A percentile compares a stretch with the other conserved stretches of the same genome.
Evolutionary conservation across 1,140 invertebrate species (phyloP).

Genomic region (Listronotus bonariensis): DNA sequence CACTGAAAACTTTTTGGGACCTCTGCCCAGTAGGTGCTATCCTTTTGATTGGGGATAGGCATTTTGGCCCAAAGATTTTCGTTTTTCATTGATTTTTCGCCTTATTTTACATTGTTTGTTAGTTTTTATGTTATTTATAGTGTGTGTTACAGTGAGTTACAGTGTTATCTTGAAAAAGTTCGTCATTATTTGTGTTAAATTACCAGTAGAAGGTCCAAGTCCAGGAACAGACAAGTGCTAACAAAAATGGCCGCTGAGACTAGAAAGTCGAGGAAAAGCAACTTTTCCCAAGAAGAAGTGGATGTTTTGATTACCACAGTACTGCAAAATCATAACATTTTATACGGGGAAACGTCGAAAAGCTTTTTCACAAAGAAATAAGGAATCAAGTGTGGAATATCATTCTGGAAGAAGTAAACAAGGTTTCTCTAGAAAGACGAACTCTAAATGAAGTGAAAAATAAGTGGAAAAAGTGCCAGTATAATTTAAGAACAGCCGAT

Average conservation of each 20-base stretch:
- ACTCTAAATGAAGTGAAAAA: conserved; percentile 46
- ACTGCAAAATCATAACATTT: conserved; percentile 35
- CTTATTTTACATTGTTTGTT: neutral
- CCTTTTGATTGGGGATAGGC: neutral
- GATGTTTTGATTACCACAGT: conserved; percentile 40
- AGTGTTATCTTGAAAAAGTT: neutral
- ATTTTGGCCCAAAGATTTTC: neutral
- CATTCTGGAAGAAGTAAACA: conserved; percentile 41
- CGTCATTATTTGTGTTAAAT: neutral
- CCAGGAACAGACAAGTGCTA: conserved; percentile 2
- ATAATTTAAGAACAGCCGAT: conserved; percentile 16
- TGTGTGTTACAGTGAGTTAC: neutral
- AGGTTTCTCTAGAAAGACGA: conserved; percentile 43
- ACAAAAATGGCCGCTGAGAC: conserved; percentile 38
- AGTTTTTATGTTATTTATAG: too few relatives aligned
- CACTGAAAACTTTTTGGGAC: neutral
- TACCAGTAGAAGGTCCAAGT: conserved; percentile 4
- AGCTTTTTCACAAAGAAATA: conserved; percentile 37
- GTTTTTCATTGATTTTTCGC: conserved; percentile 2
- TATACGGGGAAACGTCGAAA: conserved; percentile 41
- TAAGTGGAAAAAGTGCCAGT: conserved; percentile 47
- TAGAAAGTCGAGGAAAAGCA: conserved; percentile 42
- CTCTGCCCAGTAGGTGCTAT: conserved; percentile 3
- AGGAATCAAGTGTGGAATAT: conserved; percentile 41
- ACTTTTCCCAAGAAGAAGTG: conserved; percentile 44